A percentile compares a stretch with the other conserved stretches of the same genome.
These are phyloP conservation scores for Haemorhous mexicanus DNA, from an alignment of 2,113 vertebrate genomes.

Conservation along the genomic window DNA sequence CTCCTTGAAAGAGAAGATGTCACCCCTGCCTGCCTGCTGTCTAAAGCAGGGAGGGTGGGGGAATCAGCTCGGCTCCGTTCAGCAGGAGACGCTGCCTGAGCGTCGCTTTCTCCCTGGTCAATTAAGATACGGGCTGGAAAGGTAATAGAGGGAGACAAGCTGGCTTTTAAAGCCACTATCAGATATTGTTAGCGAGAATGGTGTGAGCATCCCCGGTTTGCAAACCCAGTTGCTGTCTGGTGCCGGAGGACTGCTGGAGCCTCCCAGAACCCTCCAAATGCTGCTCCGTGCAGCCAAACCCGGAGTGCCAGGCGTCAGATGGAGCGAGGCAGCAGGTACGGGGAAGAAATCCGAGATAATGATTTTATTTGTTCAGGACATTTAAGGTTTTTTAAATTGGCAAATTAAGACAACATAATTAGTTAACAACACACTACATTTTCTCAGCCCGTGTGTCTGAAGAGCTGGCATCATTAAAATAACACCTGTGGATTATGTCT, in stretches of 20 bases:
- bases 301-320: not conserved
- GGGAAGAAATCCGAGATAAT: slow-evolving; percentile 1
- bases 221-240: not conserved
- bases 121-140: not conserved
- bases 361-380: slow-evolving; percentile 62
- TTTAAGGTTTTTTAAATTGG: slow-evolving; percentile 52
- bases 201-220: not conserved
- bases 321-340: not conserved
- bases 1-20: not conserved
- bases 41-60: not conserved
- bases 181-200: not conserved
- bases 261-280: not conserved
- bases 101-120: not conserved
- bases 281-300: not conserved
- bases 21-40: not conserved
- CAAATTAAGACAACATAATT: slow-evolving; percentile 55
- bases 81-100: not conserved
- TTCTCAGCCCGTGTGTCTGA: slow-evolving; percentile 6
- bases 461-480: slow-evolving; percentile 37
- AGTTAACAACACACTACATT: slow-evolving; percentile 37
- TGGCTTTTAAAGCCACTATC: not conserved
- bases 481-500: slow-evolving; percentile 57
- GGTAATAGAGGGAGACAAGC: not conserved
- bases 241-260: not conserved
- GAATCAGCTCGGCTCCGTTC: not conserved